Evolutionary conservation across 2,113 vertebrate genomes (phyloP).

Genomic region (Triplophysa tibetana): DNA sequence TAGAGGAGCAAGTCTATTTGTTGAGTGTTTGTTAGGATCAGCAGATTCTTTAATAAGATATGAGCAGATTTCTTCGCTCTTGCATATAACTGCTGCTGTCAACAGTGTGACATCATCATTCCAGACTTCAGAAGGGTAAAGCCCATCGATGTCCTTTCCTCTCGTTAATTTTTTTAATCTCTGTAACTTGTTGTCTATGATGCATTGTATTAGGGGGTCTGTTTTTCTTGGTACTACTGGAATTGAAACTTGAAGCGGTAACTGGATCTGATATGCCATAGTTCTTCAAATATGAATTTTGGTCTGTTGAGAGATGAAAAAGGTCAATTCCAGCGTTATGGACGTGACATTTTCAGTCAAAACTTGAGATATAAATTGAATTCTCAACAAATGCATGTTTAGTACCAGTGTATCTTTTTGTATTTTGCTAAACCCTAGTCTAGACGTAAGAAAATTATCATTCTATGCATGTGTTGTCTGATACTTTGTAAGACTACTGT

Average conservation of each 20-base stretch:
- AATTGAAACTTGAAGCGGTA: neutral
- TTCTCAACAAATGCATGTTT: too few relatives aligned
- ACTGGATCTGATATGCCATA: neutral
- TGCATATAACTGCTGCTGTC: conserved; percentile 57
- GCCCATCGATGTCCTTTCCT: conserved; percentile 24
- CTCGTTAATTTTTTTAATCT: conserved; percentile 30
- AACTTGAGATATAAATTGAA: too few relatives aligned
- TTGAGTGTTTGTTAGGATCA: conserved; percentile 29
- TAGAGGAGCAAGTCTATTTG: neutral
- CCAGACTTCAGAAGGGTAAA: conserved; percentile 26
- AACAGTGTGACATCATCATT: conserved; percentile 49
- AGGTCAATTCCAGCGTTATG: neutral
- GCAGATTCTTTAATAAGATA: conserved; percentile 38
- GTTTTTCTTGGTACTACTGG: conserved; percentile 12
- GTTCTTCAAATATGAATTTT: neutral
- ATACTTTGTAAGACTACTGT: too few relatives aligned
- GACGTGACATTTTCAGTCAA: too few relatives aligned
- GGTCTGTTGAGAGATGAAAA: neutral
- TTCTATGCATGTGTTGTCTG: too few relatives aligned
- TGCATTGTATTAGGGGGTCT: conserved; percentile 54
- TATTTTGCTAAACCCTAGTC: too few relatives aligned
- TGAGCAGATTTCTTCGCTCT: conserved; percentile 7
- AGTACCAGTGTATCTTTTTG: too few relatives aligned
- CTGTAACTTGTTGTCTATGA: conserved; percentile 30
- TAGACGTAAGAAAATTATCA: too few relatives aligned